Percentiles rank a stretch among this genome's conserved stretches.
Conservation (phyloP, 2,888 invertebrate species). For the Megamerina dolium region DNA sequence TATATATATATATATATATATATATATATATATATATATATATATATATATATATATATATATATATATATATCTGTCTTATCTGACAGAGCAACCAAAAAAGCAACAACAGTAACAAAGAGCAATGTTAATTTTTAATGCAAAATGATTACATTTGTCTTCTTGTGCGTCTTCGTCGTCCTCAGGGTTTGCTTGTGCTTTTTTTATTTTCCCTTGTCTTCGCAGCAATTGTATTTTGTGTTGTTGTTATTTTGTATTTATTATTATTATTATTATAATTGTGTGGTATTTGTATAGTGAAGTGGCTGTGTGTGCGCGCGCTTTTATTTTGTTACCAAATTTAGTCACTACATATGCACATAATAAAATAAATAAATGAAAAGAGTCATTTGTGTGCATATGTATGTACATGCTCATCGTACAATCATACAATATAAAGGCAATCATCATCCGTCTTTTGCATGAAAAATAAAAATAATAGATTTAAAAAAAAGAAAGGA, state of each 20-base stretch:
- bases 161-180: neutral
- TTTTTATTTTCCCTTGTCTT: too few relatives aligned
- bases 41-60: too few relatives aligned
- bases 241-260: neutral
- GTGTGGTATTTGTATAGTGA: too few relatives aligned
- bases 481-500: neutral
- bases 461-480: neutral
- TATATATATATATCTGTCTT: too few relatives aligned
- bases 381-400: too few relatives aligned
- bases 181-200: neutral
- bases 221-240: neutral
- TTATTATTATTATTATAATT: conserved; percentile 2
- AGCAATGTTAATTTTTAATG: conserved; percentile 13
- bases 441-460: neutral
- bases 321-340: conserved; percentile 16
- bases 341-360: conserved; percentile 11
- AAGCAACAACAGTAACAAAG: conserved; percentile 8
- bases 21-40: too few relatives aligned
- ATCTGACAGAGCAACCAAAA: too few relatives aligned
- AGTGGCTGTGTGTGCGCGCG: too few relatives aligned
- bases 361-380: neutral
- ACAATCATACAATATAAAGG: neutral
- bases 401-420: too few relatives aligned
- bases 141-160: conserved; percentile 12
- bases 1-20: too few relatives aligned